Evolutionary conservation across 2,797 vertebrate species (phyloP).

Genomic region (Darevskia mixta): DNA sequence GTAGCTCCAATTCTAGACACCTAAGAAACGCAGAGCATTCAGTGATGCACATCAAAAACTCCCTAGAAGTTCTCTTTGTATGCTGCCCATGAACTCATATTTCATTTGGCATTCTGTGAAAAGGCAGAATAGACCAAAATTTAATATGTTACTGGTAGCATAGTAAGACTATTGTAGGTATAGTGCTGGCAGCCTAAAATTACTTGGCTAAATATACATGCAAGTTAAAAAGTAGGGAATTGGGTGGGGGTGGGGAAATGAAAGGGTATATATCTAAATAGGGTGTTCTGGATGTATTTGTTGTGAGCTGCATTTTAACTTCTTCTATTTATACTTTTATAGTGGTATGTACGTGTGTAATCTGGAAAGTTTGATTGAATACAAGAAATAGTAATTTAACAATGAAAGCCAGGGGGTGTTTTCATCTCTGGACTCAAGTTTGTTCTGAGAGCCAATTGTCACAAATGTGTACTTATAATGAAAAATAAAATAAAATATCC

Average conservation of each 20-base stretch:
- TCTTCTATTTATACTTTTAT: slow-evolving; percentile 76
- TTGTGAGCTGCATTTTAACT: slow-evolving; percentile 75
- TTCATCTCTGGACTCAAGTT: background rate
- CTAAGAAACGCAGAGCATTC: background rate
- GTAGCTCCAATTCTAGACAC: slow-evolving; percentile 15
- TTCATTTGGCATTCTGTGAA: slow-evolving; percentile 35
- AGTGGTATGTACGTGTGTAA: slow-evolving; percentile 61
- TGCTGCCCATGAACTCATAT: background rate
- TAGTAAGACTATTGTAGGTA: slow-evolving; percentile 60
- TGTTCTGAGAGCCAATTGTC: background rate
- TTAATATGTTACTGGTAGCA: slow-evolving; percentile 24
- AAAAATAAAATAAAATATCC: slow-evolving; percentile 6
- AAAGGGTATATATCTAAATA: slow-evolving; percentile 74
- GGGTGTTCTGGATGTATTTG: slow-evolving; percentile 59
- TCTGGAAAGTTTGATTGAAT: slow-evolving; percentile 62
- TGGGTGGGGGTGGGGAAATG: slow-evolving; percentile 69
- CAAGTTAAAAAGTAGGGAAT: slow-evolving; percentile 74
- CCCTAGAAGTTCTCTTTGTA: slow-evolving; percentile 21
- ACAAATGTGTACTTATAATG: slow-evolving; percentile 12
- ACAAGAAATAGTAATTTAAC: slow-evolving; percentile 60
- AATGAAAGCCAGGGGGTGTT: slow-evolving; percentile 47
- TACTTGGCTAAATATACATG: slow-evolving; percentile 79
- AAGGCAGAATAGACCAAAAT: slow-evolving; percentile 15
- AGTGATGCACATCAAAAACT: slow-evolving; percentile 5
- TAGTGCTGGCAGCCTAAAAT: slow-evolving; percentile 71